Conservation (phyloP, 2,797 vertebrate genomes). For the Acanthurus tractus region DNA sequence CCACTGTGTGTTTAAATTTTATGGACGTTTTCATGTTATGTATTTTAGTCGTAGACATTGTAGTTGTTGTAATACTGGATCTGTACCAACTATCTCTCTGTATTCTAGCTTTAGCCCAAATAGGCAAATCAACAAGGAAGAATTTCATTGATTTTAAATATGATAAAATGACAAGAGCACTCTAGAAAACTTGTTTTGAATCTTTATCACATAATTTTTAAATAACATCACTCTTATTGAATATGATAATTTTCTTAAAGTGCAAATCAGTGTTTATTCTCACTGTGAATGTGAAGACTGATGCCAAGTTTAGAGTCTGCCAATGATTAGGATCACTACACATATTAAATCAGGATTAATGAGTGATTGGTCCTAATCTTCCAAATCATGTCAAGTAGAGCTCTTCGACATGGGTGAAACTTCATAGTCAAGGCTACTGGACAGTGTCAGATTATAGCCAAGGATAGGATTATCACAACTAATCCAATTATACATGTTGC, state of each 20-base stretch:
- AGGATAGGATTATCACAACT: slow-evolving; percentile 71
- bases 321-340: slow-evolving; percentile 47
- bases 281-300: background rate
- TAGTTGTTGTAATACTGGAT: background rate
- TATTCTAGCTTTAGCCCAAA: background rate
- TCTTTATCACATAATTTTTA: background rate
- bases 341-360: slow-evolving; percentile 62
- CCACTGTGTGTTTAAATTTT: background rate
- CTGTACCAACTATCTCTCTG: background rate
- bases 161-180: background rate
- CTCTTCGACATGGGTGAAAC: slow-evolving; percentile 34
- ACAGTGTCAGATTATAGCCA: slow-evolving; percentile 68
- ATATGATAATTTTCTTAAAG: background rate
- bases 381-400: slow-evolving; percentile 66
- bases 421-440: slow-evolving; percentile 38
- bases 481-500: slow-evolving; percentile 71
- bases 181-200: background rate
- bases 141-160: background rate
- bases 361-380: slow-evolving; percentile 64
- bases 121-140: background rate
- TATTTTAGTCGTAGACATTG: background rate
- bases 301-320: slow-evolving; percentile 5
- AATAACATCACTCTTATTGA: background rate
- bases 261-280: background rate
- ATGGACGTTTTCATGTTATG: background rate